These are phyloP conservation scores for Microchrysa polita DNA, from an alignment of 2,888 invertebrate genomes.

Conservation along the genomic window DNA sequence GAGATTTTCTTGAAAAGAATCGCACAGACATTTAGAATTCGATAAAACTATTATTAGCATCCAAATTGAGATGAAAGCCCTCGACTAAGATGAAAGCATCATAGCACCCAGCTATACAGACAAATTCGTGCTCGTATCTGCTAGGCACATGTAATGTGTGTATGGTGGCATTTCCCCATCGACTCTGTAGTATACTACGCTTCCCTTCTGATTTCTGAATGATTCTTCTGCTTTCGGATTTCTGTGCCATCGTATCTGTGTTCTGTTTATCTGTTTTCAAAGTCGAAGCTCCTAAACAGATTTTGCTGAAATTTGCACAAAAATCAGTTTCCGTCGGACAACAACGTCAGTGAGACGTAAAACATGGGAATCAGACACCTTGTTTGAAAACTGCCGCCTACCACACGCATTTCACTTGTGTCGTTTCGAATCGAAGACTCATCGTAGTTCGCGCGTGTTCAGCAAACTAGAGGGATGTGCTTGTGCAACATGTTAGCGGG, in stretches of 20 bases:
- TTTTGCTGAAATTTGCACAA: slow-evolving; percentile 25
- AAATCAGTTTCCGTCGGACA: slow-evolving; percentile 22
- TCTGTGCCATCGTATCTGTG: too few species aligned
- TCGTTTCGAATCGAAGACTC: slow-evolving; percentile 1
- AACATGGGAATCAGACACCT: background rate
- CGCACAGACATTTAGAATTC: too few species aligned
- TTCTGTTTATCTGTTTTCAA: slow-evolving; percentile 25
- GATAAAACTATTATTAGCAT: too few species aligned
- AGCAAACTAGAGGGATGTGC: background rate
- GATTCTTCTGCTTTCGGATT: too few species aligned
- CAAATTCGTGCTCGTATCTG: too few species aligned
- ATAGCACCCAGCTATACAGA: too few species aligned
- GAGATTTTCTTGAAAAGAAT: too few species aligned
- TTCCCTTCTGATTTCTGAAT: slow-evolving; percentile 6
- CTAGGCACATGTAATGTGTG: too few species aligned
- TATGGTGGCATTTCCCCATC: background rate
- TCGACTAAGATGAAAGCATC: too few species aligned
- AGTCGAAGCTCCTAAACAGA: slow-evolving; percentile 35
- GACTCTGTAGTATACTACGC: slow-evolving; percentile 19
- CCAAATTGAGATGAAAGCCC: too few species aligned
- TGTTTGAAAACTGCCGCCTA: background rate
- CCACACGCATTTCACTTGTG: slow-evolving; percentile 1
- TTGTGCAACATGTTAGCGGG: background rate
- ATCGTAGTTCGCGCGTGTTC: slow-evolving; percentile 16
- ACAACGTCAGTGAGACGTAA: slow-evolving; percentile 23